Conservation (phyloP, 2,113 vertebrate genomes). For the Rhinoptilus africanus region DNA sequence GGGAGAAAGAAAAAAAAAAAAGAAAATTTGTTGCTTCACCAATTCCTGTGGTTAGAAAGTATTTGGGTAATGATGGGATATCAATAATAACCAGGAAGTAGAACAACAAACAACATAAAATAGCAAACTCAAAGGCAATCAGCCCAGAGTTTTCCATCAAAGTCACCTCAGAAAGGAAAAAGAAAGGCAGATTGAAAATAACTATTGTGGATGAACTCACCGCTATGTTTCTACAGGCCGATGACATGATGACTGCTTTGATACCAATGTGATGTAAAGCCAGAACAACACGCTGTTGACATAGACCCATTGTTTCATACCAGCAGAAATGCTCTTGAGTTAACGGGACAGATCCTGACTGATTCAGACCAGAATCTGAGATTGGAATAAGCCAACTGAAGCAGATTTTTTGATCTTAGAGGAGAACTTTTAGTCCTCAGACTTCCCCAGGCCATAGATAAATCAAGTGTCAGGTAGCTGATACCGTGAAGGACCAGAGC, state of each 20-base stretch:
- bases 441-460: background rate
- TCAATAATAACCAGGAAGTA: conserved; percentile 49
- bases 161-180: background rate
- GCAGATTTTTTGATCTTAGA: background rate
- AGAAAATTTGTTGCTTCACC: background rate
- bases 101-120: conserved; percentile 47
- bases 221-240: background rate
- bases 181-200: background rate
- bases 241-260: conserved; percentile 38
- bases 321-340: background rate
- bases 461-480: background rate
- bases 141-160: conserved; percentile 16
- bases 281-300: background rate
- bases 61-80: conserved; percentile 46
- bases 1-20: background rate
- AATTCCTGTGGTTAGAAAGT: conserved; percentile 57
- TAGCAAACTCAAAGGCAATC: background rate
- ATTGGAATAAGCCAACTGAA: background rate
- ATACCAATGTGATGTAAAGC: background rate
- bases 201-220: background rate
- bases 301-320: conserved; percentile 7
- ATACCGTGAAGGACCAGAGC: background rate
- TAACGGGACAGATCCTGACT: background rate
- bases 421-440: background rate
- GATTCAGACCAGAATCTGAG: conserved; percentile 24